Conservation (phyloP, 2,888 invertebrate species). For the Sabatieria punctata region DNA sequence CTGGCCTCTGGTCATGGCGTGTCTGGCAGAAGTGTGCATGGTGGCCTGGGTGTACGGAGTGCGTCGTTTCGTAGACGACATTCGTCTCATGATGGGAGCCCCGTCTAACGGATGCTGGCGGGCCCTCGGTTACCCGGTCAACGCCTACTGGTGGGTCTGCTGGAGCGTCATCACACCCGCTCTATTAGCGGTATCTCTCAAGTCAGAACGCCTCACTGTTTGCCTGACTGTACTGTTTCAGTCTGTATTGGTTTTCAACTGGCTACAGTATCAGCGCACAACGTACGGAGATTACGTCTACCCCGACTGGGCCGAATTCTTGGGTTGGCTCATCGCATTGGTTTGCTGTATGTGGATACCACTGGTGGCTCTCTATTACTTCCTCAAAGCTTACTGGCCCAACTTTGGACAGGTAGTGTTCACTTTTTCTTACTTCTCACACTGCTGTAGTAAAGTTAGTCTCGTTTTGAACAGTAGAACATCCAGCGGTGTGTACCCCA, state of each 20-base stretch:
- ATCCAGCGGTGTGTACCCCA: too few relatives aligned
- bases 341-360: slow-evolving; percentile 4
- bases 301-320: slow-evolving; percentile 6
- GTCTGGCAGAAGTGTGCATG: slow-evolving; percentile 40
- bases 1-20: slow-evolving; percentile 36
- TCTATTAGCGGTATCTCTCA: background rate
- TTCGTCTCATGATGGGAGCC: slow-evolving; percentile 3
- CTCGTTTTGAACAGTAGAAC: too few relatives aligned
- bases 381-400: too few relatives aligned
- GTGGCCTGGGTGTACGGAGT: slow-evolving; percentile 38
- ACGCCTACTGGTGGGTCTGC: slow-evolving; percentile 6
- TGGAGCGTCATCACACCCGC: slow-evolving; percentile 4
- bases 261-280: background rate
- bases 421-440: too few relatives aligned
- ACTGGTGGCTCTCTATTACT: background rate
- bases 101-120: background rate
- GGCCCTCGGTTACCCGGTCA: background rate
- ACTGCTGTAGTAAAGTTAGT: too few relatives aligned
- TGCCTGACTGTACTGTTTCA: background rate
- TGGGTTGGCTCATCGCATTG: slow-evolving; percentile 7
- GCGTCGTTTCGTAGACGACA: slow-evolving; percentile 5
- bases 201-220: background rate
- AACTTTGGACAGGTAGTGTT: too few relatives aligned
- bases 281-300: slow-evolving; percentile 2
- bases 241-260: slow-evolving; percentile 3